A percentile compares a stretch with the other conserved stretches of the same genome.
phyloP scores from a whole-genome alignment of 2,797 vertebrate genomes.

The Mus minutoides region DNA sequence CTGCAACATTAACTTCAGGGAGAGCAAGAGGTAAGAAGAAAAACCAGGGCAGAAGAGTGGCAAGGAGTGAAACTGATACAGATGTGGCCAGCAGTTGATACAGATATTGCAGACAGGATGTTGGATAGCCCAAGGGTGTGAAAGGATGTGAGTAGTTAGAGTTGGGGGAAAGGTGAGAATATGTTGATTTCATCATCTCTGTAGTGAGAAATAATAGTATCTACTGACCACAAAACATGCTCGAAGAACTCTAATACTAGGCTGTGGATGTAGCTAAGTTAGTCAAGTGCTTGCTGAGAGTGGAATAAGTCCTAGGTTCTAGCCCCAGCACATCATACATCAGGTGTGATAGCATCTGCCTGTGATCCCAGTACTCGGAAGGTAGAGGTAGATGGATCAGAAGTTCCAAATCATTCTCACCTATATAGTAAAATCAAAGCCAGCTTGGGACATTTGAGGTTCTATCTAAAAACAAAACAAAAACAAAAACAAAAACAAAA shows the following conservation, averaged over 20 bases:
- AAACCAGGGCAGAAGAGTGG: not conserved
- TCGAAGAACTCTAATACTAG: not conserved
- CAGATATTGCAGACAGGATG: not conserved
- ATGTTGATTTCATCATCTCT: not conserved
- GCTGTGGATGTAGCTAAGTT: not conserved
- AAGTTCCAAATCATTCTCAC: not conserved
- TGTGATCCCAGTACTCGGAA: not conserved
- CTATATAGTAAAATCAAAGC: not conserved
- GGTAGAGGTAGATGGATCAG: not conserved
- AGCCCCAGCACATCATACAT: not conserved
- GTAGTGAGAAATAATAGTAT: too few species aligned
- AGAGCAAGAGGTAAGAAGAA: not conserved
- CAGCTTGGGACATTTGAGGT: not conserved
- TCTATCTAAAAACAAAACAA: not conserved
- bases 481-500: not conserved
- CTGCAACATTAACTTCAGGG: not conserved
- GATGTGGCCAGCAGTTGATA: not conserved
- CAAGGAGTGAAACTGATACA: not conserved
- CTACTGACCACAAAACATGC: not conserved
- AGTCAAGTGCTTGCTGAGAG: not conserved
- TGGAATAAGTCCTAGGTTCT: not conserved
- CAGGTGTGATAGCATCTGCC: accelerated
- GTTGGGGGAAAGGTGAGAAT: not conserved
- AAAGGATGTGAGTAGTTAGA: not conserved
- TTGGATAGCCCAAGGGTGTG: not conserved